These are phyloP conservation scores for Bombus huntii DNA, from an alignment of 1,140 invertebrate genomes.

Conservation along the genomic window DNA sequence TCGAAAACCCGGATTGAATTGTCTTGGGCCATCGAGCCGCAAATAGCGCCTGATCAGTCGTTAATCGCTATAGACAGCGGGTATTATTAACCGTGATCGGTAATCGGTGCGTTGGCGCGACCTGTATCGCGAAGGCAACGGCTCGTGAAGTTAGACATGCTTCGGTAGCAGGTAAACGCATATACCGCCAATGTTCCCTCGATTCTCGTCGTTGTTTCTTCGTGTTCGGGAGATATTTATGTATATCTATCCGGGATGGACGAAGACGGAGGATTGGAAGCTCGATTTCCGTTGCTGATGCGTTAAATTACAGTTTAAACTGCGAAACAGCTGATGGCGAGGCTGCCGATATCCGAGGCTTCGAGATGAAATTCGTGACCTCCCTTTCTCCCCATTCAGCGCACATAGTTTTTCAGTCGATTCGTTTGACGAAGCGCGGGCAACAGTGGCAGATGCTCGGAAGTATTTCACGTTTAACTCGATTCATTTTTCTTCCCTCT, in stretches of 20 bases:
- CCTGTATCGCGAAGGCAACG: constrained; percentile 25
- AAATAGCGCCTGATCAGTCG: constrained; percentile 41
- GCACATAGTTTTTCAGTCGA: constrained; percentile 50
- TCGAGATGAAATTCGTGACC: constrained; percentile 68
- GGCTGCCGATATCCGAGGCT: constrained; percentile 44
- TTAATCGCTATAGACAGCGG: constrained; percentile 52
- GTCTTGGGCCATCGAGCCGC: constrained; percentile 17
- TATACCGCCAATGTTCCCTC: neutral
- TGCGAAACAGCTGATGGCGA: constrained; percentile 63
- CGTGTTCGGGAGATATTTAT: neutral
- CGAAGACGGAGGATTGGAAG: constrained; percentile 52
- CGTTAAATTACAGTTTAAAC: constrained; percentile 82
- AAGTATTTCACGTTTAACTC: constrained; percentile 49
- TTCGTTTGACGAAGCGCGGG: constrained; percentile 54
- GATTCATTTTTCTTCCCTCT: constrained; percentile 50
- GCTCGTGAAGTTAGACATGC: constrained; percentile 26
- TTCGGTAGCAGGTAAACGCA: constrained; percentile 26
- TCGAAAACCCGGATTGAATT: constrained; percentile 18
- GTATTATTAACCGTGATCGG: constrained; percentile 51
- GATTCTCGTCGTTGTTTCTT: constrained; percentile 36
- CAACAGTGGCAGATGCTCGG: constrained; percentile 48
- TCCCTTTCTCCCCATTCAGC: constrained; percentile 33
- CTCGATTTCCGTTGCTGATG: constrained; percentile 74
- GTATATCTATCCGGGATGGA: constrained; percentile 32
- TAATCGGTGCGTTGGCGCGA: constrained; percentile 27